Evolutionary conservation across 2,797 vertebrate species (phyloP).

Genomic region (Heliangelus exortis): DNA sequence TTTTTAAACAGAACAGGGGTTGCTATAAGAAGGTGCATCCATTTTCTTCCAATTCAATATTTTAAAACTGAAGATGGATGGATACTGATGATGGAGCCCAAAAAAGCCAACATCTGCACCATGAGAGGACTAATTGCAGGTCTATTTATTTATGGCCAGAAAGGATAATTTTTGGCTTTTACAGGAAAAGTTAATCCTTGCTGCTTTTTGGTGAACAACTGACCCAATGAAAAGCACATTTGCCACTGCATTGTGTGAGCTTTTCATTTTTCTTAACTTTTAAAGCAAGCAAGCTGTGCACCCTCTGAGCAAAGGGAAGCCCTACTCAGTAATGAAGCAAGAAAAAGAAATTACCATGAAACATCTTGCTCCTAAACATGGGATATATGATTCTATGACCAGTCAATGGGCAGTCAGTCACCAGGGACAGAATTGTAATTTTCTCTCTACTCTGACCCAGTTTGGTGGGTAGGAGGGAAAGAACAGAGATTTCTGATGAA

Average conservation of each 20-base stretch:
- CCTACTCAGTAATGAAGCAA: neutral
- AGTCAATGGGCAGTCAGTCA: neutral
- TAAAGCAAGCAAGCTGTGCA: neutral
- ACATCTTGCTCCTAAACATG: neutral
- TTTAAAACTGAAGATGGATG: neutral
- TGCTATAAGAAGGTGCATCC: rapidly evolving
- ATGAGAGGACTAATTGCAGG: neutral
- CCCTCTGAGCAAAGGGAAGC: neutral
- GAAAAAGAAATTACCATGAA: neutral
- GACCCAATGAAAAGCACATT: neutral
- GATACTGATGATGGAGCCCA: neutral
- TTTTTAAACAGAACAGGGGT: neutral
- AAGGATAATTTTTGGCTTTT: neutral
- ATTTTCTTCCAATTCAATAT: neutral
- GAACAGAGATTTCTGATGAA: too few species aligned
- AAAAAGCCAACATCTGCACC: neutral
- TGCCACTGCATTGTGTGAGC: neutral
- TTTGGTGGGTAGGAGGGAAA: neutral
- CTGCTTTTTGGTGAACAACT: neutral
- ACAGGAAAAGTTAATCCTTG: neutral
- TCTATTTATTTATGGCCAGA: neutral
- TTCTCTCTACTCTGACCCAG: neutral
- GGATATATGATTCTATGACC: neutral
- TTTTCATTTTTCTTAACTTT: neutral
- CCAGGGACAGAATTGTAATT: neutral